Evolutionary conservation across 2,113 vertebrate genomes (phyloP).

Genomic region (Cacatua alba): DNA sequence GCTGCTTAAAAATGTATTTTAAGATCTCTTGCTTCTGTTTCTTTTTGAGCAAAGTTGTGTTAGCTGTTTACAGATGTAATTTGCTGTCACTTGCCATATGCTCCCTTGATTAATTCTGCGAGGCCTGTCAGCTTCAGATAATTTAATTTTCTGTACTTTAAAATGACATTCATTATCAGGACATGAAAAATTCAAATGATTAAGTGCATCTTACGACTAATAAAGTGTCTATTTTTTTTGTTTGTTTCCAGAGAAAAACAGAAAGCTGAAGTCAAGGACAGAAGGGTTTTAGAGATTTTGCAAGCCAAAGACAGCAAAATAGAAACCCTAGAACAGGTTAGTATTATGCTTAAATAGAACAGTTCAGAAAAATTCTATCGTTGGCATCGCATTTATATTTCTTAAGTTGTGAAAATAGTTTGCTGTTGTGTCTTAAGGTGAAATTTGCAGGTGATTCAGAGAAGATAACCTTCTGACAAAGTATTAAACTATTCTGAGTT

Average conservation of each 20-base stretch:
- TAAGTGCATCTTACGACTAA: constrained; percentile 70
- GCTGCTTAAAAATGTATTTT: background rate
- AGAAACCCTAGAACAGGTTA: constrained; percentile 88
- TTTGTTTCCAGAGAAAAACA: constrained; percentile 87
- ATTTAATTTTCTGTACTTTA: constrained; percentile 75
- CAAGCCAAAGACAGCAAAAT: constrained; percentile 89
- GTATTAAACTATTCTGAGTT: background rate
- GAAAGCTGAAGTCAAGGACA: constrained; percentile 91
- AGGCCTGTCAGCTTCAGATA: constrained; percentile 67
- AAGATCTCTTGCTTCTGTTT: constrained; percentile 20
- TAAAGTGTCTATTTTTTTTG: constrained; percentile 58
- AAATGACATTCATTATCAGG: constrained; percentile 73
- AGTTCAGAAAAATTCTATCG: background rate
- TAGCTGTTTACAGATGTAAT: constrained; percentile 70
- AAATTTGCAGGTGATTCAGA: background rate
- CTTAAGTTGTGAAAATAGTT: background rate
- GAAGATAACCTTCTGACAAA: background rate
- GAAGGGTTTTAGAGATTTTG: constrained; percentile 91
- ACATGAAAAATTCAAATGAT: constrained; percentile 72
- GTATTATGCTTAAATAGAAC: constrained; percentile 37
- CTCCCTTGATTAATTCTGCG: constrained; percentile 75
- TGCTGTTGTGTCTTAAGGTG: background rate
- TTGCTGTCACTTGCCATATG: constrained; percentile 78
- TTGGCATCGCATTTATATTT: background rate
- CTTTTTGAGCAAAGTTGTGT: constrained; percentile 66